phyloP scores from a whole-genome alignment of 2,113 vertebrate genomes.

The Craseonycteris thonglongyai region DNA sequence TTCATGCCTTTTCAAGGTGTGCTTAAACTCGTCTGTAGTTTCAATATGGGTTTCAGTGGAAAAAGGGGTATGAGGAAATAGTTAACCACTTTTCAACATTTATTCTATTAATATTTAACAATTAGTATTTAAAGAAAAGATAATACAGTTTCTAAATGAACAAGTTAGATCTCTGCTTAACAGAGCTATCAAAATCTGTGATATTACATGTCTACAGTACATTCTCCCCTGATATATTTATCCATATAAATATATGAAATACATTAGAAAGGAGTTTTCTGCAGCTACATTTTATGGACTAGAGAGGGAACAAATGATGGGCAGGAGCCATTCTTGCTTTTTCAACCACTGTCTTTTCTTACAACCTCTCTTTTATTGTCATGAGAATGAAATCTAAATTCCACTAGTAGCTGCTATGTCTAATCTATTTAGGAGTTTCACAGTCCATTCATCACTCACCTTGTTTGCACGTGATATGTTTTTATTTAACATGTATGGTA shows the following conservation, averaged over 20 bases:
- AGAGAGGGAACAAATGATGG: background rate
- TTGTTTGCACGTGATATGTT: background rate
- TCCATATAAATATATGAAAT: background rate
- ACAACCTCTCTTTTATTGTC: background rate
- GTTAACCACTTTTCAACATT: background rate
- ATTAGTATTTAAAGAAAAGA: background rate
- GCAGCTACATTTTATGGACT: background rate
- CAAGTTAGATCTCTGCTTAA: background rate
- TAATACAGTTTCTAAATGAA: background rate
- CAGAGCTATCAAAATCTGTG: background rate
- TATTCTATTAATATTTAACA: slow-evolving; percentile 25
- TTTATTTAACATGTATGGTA: background rate
- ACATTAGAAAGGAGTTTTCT: background rate
- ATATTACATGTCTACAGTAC: background rate
- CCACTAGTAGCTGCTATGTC: background rate
- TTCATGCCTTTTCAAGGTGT: background rate
- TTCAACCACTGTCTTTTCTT: background rate
- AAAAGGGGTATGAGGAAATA: background rate
- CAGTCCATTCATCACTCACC: background rate
- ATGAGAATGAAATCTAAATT: background rate
- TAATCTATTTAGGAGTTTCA: background rate
- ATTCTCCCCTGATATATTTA: slow-evolving; percentile 8
- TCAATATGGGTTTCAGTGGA: background rate
- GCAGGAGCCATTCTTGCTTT: background rate
- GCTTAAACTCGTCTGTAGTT: background rate